Percentiles rank a stretch among this genome's conserved stretches.
These are phyloP conservation scores for Ceratina calcarata DNA, from an alignment of 1,140 invertebrate genomes.

Conservation along the genomic window DNA sequence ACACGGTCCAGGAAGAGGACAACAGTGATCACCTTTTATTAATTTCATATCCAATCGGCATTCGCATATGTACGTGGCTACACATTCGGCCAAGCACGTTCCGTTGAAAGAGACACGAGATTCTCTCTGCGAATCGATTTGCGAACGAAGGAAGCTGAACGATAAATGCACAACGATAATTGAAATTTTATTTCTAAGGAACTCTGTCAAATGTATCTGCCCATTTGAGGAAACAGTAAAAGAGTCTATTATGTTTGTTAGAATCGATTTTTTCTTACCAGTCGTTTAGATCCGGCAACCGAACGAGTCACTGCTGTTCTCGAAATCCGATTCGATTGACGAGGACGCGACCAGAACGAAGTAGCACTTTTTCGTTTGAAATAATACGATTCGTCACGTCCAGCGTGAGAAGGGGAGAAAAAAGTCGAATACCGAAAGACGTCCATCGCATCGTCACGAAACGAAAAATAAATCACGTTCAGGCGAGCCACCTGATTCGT, in stretches of 20 bases:
- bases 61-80: neutral
- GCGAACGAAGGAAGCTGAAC: slow-evolving; percentile 16
- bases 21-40: slow-evolving; percentile 23
- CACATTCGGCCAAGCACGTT: neutral
- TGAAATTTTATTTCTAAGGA: slow-evolving; percentile 28
- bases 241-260: slow-evolving; percentile 25
- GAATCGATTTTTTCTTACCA: slow-evolving; percentile 20
- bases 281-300: neutral
- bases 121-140: neutral
- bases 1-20: slow-evolving; percentile 13
- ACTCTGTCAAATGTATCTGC: slow-evolving; percentile 16
- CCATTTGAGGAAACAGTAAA: slow-evolving; percentile 20
- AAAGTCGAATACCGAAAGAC: neutral
- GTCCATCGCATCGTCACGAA: neutral
- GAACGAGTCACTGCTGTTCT: slow-evolving; percentile 22
- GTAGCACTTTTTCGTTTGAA: neutral
- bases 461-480: no score
- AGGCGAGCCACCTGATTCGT: neutral
- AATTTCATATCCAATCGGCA: neutral
- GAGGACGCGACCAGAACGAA: neutral
- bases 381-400: no score
- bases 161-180: slow-evolving; percentile 30
- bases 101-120: neutral
- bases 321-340: neutral
- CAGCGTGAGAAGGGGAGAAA: neutral